Evolutionary conservation across 2,113 vertebrate genomes (phyloP), one percentile per base, ranked within the genome.

Genomic region (Chamaea fasciata): DNA sequence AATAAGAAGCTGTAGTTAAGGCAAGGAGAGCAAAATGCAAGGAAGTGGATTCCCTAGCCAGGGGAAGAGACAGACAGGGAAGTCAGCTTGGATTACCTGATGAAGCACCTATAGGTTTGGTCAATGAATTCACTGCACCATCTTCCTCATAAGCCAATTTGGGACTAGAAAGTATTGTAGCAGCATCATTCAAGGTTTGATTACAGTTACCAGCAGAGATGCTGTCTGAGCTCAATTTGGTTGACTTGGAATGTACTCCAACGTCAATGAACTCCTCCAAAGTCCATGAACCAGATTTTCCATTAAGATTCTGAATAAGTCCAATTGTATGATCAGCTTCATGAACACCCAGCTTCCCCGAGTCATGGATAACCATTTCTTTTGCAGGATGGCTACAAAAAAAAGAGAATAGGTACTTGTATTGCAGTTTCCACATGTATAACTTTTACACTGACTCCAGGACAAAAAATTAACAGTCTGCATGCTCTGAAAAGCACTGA

Each of bases 261-360:
- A 98, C 28, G 20, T 99, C 98, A 71, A 98, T 98, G n/a, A 98
- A 96, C 70, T 98, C 98, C 86, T 99, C 98, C 42, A 98, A 98
- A 90, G 97, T 98, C 99, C 98, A 98, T 1, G 98, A 95, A 53
- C 95, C 97, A 57, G 98, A 92, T 96, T 98, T 98, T 10, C 98
- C 98, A 16, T 98, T 98, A 41, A 98, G 92, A 65, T 97, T 98
- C 10, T 94, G 94, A 31, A 74, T 92, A n/a, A 97, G 63, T 62
- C 64, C 98, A 65, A 95, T 7, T 27, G 97, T 97, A 26, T 60
- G 82, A 79, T 98, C 97, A n/a, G 68, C 76, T 95, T 98, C 97
- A 1, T 98, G 98, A 73, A 97, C 74, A 89, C 96, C 96, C 94
- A 83, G 10, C 23, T 73, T 83, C 95, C 98, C 98, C 0, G 96